Percentiles rank a stretch among this genome's conserved stretches.
These are phyloP conservation scores for Lathronympha strigana DNA, from an alignment of 2,888 invertebrate genomes.

Conservation along the genomic window DNA sequence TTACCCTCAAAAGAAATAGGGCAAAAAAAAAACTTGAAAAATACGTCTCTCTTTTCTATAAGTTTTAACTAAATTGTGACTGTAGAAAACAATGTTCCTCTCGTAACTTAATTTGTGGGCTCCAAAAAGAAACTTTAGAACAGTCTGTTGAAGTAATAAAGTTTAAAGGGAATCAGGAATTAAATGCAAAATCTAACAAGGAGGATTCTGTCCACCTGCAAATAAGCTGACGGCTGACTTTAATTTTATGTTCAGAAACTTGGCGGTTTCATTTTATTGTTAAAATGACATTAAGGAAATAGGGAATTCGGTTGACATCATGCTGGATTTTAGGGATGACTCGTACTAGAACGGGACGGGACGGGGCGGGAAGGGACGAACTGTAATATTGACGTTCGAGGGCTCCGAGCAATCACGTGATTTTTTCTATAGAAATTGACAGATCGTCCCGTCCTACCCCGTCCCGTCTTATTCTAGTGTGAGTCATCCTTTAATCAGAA, in stretches of 20 bases:
- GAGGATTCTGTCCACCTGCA: constrained; percentile 35
- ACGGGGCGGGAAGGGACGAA: too few species aligned
- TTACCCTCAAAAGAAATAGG: too few species aligned
- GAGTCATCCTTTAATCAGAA: too few species aligned
- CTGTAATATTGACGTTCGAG: too few species aligned
- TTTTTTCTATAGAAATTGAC: too few species aligned
- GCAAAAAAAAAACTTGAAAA: constrained; percentile 2
- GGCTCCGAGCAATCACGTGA: too few species aligned
- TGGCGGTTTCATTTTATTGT: constrained; percentile 16
- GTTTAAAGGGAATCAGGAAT: constrained; percentile 37
- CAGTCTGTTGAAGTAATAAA: constrained; percentile 40
- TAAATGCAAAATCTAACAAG: constrained; percentile 39
- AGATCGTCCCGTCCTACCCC: too few species aligned
- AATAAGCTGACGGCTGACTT: constrained; percentile 37
- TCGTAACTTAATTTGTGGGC: constrained; percentile 23
- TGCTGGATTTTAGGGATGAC: too few species aligned
- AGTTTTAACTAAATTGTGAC: constrained; percentile 34
- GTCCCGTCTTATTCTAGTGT: too few species aligned
- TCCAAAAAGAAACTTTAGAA: constrained; percentile 33
- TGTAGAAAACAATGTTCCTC: constrained; percentile 28
- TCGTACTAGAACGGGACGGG: too few species aligned
- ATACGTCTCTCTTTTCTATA: neutral
- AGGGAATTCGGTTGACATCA: too few species aligned
- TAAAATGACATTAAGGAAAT: too few species aligned
- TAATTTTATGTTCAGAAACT: constrained; percentile 30